Evolutionary conservation across 2,797 vertebrate species (phyloP).

Genomic region (Pantherophis vulpinus): DNA sequence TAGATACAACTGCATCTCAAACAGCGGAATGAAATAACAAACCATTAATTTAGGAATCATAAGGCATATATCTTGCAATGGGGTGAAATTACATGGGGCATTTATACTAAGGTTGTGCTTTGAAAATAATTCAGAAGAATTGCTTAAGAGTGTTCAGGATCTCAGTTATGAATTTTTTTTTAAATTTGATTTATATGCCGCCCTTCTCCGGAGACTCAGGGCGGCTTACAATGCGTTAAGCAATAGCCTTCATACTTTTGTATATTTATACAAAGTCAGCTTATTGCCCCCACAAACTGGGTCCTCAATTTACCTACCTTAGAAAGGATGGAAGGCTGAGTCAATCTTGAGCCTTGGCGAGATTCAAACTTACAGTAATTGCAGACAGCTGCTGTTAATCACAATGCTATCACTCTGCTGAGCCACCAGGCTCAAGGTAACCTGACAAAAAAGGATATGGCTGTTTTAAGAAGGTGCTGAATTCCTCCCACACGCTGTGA

Average conservation of each 20-base stretch:
- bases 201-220: too few relatives aligned
- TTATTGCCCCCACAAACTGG: too few relatives aligned
- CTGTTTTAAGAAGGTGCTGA: not conserved
- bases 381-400: too few relatives aligned
- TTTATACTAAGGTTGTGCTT: not conserved
- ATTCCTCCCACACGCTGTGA: not conserved
- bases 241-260: too few relatives aligned
- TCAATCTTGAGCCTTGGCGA: too few relatives aligned
- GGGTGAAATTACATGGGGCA: not conserved
- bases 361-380: too few relatives aligned
- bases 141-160: not conserved
- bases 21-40: not conserved
- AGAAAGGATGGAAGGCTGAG: too few relatives aligned
- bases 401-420: too few relatives aligned
- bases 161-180: not conserved
- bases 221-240: too few relatives aligned
- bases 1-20: not conserved
- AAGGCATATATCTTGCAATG: not conserved
- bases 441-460: not conserved
- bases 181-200: too few relatives aligned
- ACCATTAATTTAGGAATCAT: not conserved
- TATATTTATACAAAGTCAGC: too few relatives aligned
- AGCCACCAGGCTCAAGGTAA: not conserved
- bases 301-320: too few relatives aligned
- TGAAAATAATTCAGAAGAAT: not conserved